phyloP scores from a whole-genome alignment of 1,140 invertebrate species.

The Megalopta genalis region DNA sequence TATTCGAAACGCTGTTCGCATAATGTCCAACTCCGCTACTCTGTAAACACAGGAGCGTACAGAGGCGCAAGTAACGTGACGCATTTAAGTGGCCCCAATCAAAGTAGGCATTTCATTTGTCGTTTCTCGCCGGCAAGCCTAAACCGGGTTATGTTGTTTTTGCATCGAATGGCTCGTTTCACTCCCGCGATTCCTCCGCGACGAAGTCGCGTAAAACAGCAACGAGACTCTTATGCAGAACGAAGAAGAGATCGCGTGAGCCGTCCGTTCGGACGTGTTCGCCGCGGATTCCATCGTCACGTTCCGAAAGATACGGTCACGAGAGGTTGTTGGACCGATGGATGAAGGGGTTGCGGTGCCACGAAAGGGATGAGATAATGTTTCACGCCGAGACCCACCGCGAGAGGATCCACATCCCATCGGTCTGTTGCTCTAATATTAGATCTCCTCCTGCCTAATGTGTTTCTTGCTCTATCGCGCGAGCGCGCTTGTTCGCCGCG shows the following conservation, averaged over 20 bases:
- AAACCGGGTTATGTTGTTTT: too few relatives aligned
- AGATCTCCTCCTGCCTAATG: conserved; percentile 47
- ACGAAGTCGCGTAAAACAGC: neutral
- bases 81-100: too few relatives aligned
- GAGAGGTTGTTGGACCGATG: conserved; percentile 32
- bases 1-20: too few relatives aligned
- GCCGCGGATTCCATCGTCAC: conserved; percentile 33
- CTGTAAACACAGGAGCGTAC: too few relatives aligned
- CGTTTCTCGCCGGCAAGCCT: too few relatives aligned
- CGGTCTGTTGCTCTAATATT: conserved; percentile 59
- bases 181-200: conserved; percentile 6
- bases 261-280: conserved; percentile 13
- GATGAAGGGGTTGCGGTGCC: neutral
- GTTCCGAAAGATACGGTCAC: conserved; percentile 24
- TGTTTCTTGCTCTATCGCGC: conserved; percentile 44
- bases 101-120: too few relatives aligned
- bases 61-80: too few relatives aligned
- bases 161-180: neutral
- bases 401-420: conserved; percentile 48
- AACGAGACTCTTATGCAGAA: conserved; percentile 12
- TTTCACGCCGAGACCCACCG: conserved; percentile 44
- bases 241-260: neutral
- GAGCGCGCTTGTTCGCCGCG: neutral
- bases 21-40: too few relatives aligned
- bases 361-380: conserved; percentile 55